Percentiles rank a stretch among this genome's conserved stretches.
Conservation (phyloP, 2,888 invertebrate species). For the Pheosia tremula region DNA sequence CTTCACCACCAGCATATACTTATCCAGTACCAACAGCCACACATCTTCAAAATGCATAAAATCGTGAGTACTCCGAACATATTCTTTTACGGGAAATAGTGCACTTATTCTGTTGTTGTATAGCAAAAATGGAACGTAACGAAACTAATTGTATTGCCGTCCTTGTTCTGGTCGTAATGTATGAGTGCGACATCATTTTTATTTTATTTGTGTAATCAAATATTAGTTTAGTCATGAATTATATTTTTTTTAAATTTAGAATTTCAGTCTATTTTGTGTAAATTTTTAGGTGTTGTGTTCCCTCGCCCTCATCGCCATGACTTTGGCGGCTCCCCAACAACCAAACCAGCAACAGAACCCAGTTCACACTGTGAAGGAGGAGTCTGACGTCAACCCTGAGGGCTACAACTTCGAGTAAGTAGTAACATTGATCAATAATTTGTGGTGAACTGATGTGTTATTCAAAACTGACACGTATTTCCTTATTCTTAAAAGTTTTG, state of each 20-base stretch:
- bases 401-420: conserved; percentile 6
- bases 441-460: no score
- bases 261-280: background rate
- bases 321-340: conserved; percentile 44
- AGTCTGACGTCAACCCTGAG: conserved; percentile 5
- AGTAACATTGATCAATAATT: background rate
- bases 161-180: no score
- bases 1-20: background rate
- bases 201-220: no score
- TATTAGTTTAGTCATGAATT: no score
- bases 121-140: no score
- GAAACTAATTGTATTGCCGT: no score
- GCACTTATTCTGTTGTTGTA: background rate
- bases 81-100: background rate
- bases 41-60: conserved; percentile 3
- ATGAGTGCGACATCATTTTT: no score
- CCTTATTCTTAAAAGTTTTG: conserved; percentile 56
- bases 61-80: conserved; percentile 24
- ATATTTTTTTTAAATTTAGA: no score
- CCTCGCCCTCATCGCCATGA: conserved; percentile 42
- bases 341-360: conserved; percentile 25
- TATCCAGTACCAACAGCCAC: background rate
- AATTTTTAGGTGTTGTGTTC: conserved; percentile 2
- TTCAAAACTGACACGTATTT: no score
- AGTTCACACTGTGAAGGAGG: conserved; percentile 26